Conservation (phyloP, 2,113 vertebrate species). For the Potamarius usumacintae region DNA sequence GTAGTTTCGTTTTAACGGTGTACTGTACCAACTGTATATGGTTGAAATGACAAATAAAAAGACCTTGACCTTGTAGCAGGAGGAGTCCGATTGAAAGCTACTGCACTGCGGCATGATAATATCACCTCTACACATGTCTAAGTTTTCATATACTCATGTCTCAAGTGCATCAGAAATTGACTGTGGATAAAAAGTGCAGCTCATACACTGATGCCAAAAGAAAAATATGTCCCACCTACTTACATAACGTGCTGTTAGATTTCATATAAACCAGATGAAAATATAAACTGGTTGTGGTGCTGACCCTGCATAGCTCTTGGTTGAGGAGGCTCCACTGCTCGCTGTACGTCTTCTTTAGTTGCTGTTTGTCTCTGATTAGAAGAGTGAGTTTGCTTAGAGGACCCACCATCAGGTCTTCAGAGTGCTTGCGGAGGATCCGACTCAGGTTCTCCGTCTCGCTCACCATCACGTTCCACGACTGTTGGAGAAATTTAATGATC, state of each 20-base stretch:
- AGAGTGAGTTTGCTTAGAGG: constrained; percentile 88
- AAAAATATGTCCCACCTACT: background rate
- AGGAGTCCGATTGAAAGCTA: background rate
- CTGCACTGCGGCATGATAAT: background rate
- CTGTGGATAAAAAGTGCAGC: background rate
- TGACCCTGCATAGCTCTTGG: constrained; percentile 79
- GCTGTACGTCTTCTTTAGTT: constrained; percentile 82
- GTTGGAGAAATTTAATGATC: constrained; percentile 1
- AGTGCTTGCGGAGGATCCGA: constrained; percentile 81
- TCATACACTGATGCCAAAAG: background rate
- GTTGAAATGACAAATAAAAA: too few species aligned
- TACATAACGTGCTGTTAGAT: background rate
- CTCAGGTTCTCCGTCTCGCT: constrained; percentile 85
- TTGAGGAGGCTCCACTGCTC: constrained; percentile 89
- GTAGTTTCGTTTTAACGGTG: too few species aligned
- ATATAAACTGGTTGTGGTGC: constrained; percentile 28
- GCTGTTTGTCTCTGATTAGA: constrained; percentile 92
- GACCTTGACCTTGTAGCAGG: background rate
- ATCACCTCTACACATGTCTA: background rate
- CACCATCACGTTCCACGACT: constrained; percentile 88
- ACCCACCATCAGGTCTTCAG: constrained; percentile 82
- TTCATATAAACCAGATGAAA: background rate
- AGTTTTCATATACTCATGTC: background rate
- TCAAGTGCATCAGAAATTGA: background rate
- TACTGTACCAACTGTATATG: too few species aligned